Conservation (phyloP, 1,140 invertebrate genomes). For the Condylostylus longicornis region DNA sequence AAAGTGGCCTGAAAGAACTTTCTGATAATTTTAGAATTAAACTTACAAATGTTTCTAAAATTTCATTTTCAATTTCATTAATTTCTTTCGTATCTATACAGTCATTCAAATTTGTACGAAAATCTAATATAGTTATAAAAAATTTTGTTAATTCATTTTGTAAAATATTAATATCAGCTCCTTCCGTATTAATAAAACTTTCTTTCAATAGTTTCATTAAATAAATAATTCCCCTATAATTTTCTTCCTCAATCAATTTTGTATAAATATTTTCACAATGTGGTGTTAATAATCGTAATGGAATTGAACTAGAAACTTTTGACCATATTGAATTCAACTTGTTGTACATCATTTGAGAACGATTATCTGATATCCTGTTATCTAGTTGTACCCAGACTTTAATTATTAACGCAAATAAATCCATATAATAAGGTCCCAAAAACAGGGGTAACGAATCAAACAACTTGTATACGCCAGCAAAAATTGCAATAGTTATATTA, state of each 20-base stretch:
- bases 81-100: slow-evolving; percentile 24
- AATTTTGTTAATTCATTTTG: slow-evolving; percentile 53
- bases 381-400: slow-evolving; percentile 39
- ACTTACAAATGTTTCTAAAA: slow-evolving; percentile 56
- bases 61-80: slow-evolving; percentile 45
- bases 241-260: slow-evolving; percentile 40
- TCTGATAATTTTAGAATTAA: slow-evolving; percentile 80
- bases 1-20: slow-evolving; percentile 69
- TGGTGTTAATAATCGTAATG: slow-evolving; percentile 60
- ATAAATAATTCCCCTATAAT: slow-evolving; percentile 45
- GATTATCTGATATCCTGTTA: slow-evolving; percentile 28
- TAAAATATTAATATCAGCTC: slow-evolving; percentile 44
- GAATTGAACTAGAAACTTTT: slow-evolving; percentile 51
- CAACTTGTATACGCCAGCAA: slow-evolving; percentile 64
- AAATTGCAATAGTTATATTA: slow-evolving; percentile 40
- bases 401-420: slow-evolving; percentile 50
- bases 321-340: slow-evolving; percentile 46
- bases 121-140: slow-evolving; percentile 60
- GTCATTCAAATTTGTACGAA: slow-evolving; percentile 37
- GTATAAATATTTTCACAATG: slow-evolving; percentile 50
- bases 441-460: slow-evolving; percentile 66
- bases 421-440: slow-evolving; percentile 66
- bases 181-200: slow-evolving; percentile 43
- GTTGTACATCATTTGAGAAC: slow-evolving; percentile 37
- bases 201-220: slow-evolving; percentile 61